Evolutionary conservation across 2,888 invertebrate genomes (phyloP), one percentile per base, ranked within the genome.

Genomic region (Hanleya hanleyi): DNA sequence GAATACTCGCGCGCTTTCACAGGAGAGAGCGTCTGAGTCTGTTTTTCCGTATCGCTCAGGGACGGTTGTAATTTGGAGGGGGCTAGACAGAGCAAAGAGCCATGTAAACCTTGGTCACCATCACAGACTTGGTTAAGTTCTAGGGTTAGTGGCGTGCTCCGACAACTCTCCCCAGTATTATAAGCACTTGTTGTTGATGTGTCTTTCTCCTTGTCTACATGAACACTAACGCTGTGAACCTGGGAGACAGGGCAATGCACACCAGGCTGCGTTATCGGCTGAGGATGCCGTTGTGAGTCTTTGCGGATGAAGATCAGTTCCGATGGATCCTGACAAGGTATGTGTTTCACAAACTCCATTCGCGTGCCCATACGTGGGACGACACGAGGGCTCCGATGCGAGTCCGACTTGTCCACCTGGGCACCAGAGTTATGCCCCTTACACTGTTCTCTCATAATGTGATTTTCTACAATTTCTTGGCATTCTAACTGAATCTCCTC

Each of bases 161-260:
- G 93, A 83, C 94, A 94, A n/a, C 94, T 94, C 70, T 94, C 95
- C 0, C 94, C 87, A 1, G 94, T 94, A 85, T 95, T 95, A 87
- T 94, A 95, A 66, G 95, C 94, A 89, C 88, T 89, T 47, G 88
- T 88, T 18, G 94, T 94, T 41, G 94, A 94, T 64, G 93, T 93
- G 75, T 84, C 86, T 64, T 84, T 84, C 64, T 84, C 82, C 57
- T 81, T 78, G 61, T 86, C 83, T 12, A n/a, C 12, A 12, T 29
- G 15, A 22, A 57, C 15, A 22, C 36, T 64, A 12, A n/a, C n/a
- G 47, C n/a, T 41, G n/a, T 41, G 47, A n/a, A 38, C 6, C 26
- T 69, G 47, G n/a, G 57, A 33, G 9, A 32, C 26, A 32, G 61
- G 33, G n/a, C 37, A 35, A n/a, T 64, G 64, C 3, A 64, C 37